phyloP scores from a whole-genome alignment of 2,113 vertebrate species.

The Spheniscus mendiculus region DNA sequence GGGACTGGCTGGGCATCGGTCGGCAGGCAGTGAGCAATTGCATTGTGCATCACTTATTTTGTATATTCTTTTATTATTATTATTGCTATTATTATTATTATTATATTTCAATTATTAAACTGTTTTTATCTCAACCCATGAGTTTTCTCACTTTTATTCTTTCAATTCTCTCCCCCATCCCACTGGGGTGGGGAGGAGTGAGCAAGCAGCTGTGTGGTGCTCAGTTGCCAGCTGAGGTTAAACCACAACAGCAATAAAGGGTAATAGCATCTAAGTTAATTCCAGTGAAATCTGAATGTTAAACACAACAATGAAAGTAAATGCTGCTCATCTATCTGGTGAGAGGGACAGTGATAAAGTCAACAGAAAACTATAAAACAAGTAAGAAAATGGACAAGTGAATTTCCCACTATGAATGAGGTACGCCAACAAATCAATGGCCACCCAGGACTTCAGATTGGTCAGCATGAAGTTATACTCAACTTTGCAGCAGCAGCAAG shows the following conservation, averaged over 20 bases:
- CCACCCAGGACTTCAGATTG: not conserved
- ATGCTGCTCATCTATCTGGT: not conserved
- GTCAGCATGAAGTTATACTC: not conserved
- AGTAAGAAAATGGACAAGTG: not conserved
- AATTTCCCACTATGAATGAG: not conserved
- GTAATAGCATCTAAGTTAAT: not conserved
- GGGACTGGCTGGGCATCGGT: no score
- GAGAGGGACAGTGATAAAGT: not conserved
- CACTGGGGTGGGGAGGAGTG: no score
- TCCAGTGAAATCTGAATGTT: not conserved
- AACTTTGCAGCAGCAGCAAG: not conserved
- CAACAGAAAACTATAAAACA: not conserved
- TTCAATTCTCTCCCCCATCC: no score
- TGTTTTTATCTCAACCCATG: no score
- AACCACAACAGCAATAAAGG: not conserved
- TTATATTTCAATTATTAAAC: no score
- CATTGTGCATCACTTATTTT: no score
- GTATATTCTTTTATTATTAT: no score
- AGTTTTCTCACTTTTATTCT: no score
- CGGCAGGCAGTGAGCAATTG: no score
- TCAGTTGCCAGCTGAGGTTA: no score
- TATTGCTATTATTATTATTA: no score
- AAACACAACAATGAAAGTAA: not conserved
- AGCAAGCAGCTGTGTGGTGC: no score
- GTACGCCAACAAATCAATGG: not conserved